Base-by-base conservation (phyloP, 1,140 invertebrate genomes). In the Chrysomallon squamiferum region DNA sequence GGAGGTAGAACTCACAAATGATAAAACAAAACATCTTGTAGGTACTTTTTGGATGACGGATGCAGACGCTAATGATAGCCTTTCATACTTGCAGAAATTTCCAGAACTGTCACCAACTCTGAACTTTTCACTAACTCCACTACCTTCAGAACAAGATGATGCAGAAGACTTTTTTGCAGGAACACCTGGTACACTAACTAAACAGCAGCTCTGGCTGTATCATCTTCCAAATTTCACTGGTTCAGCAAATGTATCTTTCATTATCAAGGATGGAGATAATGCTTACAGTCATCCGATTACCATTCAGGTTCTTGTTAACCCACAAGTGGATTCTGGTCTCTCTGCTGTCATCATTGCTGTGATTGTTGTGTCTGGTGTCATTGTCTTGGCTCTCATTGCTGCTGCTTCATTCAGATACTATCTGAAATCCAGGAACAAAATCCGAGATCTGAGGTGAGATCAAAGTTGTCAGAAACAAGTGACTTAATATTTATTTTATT, bases 31-130 rank as follows among this genome's bases (percentile, higher is more conserved):
- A 18, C 50, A 54, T 30, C 15, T 30, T 20, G 22, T 54, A 13
- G 50, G 50, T 29, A 27, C 50, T 15, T 54, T 54, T 54, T 54
- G 50, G 50, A 27, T 54, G 9, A 30, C 50, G 25, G 50, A 54
- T 54, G 25, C 25, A 27, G 50, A 54, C 29, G 25, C n/a, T 30
- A 18, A 18, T 54, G 50, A 54, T 5, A 30, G 25, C 2, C 15
- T 54, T 15, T 20, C 3, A 3, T 27, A 27, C 50, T 3, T 54
- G 15, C n/a, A 20, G 29, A 54, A 54, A 30, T 25, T 13, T 54
- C 15, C 29, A 54, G 29, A 30, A 18, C 22, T 15, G 11, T 30
- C 18, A 30, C 13, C 50, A 3, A 30, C 50, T 30, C 5, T 38
- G 35, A 54, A 54, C 6, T 54, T 54, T 54, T 20, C 50, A 29